Evolutionary conservation across 2,888 invertebrate genomes (phyloP).

Genomic region (Conops quadrifasciatus): DNA sequence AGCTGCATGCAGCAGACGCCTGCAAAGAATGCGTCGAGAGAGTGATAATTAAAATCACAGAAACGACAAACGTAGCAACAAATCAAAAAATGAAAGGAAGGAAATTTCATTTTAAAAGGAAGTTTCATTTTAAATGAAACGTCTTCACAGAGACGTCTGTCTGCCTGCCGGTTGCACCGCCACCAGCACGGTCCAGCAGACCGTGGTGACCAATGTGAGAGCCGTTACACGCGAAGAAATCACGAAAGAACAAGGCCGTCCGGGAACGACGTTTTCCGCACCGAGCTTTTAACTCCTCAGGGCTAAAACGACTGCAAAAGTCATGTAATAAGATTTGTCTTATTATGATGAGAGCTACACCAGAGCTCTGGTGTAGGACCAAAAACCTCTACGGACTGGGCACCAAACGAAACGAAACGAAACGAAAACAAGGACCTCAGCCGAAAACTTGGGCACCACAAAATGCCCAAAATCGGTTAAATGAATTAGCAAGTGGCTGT

Average conservation of each 20-base stretch:
- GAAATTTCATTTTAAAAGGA: neutral
- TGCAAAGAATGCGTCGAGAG: conserved; percentile 20
- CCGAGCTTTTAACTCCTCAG: conserved; percentile 5
- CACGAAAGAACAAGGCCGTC: too few species aligned
- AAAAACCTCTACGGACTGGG: neutral
- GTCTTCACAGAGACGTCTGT: conserved; percentile 8
- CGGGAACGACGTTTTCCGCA: too few species aligned
- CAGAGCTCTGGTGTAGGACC: conserved; percentile 18
- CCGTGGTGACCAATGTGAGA: neutral
- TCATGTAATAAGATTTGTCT: conserved; percentile 39
- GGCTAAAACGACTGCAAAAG: conserved; percentile 24
- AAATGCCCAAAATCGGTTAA: neutral
- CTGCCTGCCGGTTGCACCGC: neutral
- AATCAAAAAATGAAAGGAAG: conserved; percentile 23
- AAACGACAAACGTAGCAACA: conserved; percentile 14
- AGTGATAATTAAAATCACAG: conserved; percentile 19
- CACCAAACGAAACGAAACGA: neutral
- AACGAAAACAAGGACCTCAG: neutral
- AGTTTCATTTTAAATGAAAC: conserved; percentile 57
- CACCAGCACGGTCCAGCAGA: neutral
- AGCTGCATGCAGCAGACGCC: conserved; percentile 20
- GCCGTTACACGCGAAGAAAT: neutral
- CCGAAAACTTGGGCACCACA: neutral
- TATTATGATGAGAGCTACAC: conserved; percentile 25
- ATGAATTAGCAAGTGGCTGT: conserved; percentile 17